Evolutionary conservation across 2,888 invertebrate genomes (phyloP).

Genomic region (Dinocampus coccinellae): DNA sequence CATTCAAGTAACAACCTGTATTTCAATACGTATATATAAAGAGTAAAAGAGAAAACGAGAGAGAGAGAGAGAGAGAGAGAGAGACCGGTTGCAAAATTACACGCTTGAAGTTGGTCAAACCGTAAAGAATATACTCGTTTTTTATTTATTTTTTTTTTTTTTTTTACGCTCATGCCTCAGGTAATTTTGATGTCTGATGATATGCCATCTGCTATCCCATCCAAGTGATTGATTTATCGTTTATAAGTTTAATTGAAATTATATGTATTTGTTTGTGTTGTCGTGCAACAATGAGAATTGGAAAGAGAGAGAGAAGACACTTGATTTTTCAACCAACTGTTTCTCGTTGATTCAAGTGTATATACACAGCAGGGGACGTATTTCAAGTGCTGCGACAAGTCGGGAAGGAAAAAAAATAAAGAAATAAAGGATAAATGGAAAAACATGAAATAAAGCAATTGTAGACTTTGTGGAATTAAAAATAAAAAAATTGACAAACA

Average conservation of each 20-base stretch:
- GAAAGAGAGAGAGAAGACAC: not conserved
- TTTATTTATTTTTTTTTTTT: not conserved
- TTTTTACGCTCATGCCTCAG: slow-evolving; percentile 10
- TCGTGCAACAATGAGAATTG: not conserved
- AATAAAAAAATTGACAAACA: not conserved
- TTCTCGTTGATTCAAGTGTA: slow-evolving; percentile 1
- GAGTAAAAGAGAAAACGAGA: no score
- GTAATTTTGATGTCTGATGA: slow-evolving; percentile 16
- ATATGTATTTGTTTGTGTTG: not conserved
- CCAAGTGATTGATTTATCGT: not conserved
- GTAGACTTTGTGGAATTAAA: not conserved
- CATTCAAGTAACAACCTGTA: slow-evolving; percentile 61
- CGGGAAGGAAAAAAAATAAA: not conserved
- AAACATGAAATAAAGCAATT: no score
- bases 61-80: no score
- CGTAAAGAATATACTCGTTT: slow-evolving; percentile 67
- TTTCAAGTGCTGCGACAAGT: not conserved
- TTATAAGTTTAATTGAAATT: not conserved
- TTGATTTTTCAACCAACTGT: slow-evolving; percentile 5
- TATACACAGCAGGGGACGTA: not conserved
- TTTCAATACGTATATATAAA: slow-evolving; percentile 36
- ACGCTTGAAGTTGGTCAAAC: slow-evolving; percentile 74
- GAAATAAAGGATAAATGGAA: no score
- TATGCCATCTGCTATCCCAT: not conserved
- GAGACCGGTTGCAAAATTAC: slow-evolving; percentile 74